Evolutionary conservation across 2,888 invertebrate genomes (phyloP).

Genomic region (Pyrgus malvae): DNA sequence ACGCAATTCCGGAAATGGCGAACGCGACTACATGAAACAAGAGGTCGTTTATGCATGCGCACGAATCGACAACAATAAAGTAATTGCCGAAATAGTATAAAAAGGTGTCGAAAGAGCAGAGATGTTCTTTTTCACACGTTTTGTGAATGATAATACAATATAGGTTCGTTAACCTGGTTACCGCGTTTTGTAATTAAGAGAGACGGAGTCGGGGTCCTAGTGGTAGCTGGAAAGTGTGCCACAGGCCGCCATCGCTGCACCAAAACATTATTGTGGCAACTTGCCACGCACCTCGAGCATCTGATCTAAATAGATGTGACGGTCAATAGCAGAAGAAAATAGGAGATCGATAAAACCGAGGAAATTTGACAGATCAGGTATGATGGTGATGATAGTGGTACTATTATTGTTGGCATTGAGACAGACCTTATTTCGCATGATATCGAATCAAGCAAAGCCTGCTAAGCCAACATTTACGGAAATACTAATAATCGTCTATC

Average conservation of each 20-base stretch:
- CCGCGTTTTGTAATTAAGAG: conserved; percentile 69
- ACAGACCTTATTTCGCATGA: no score
- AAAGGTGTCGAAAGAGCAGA: conserved; percentile 59
- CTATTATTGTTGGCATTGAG: no score
- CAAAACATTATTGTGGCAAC: conserved; percentile 70
- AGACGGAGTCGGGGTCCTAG: conserved; percentile 43
- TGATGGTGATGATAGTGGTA: no score
- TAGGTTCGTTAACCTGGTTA: conserved; percentile 80
- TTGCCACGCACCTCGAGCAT: conserved; percentile 55
- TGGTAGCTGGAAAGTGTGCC: conserved; percentile 60
- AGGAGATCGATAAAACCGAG: conserved; percentile 41
- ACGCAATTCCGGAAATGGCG: conserved; percentile 63
- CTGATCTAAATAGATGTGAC: conserved; percentile 66
- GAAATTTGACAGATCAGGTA: no score
- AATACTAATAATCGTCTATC: no score
- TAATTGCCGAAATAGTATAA: conserved; percentile 37
- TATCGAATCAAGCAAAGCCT: no score
- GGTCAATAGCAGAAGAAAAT: conserved; percentile 72
- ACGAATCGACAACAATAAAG: conserved; percentile 23
- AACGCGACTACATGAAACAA: conserved; percentile 41
- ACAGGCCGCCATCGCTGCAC: conserved; percentile 46
- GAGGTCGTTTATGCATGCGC: conserved; percentile 28
- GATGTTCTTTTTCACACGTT: conserved; percentile 68
- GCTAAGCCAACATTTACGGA: no score
- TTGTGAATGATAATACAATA: conserved; percentile 48